Percentiles rank a stretch among this genome's conserved stretches.
These are phyloP conservation scores for Silurus glanis DNA, from an alignment of 2,113 vertebrate species.

Conservation along the genomic window DNA sequence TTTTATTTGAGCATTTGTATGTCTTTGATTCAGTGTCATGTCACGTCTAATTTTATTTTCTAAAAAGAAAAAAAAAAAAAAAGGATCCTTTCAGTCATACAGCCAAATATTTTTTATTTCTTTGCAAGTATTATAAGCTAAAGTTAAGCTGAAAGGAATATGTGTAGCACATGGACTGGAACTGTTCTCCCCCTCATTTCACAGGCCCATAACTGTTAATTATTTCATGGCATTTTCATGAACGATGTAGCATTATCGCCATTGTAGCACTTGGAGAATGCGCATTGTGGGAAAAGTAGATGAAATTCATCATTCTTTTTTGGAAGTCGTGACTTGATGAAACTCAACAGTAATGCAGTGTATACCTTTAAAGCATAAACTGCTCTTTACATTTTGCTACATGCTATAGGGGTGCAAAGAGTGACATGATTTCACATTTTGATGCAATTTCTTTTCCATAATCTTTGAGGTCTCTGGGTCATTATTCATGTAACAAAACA, in stretches of 20 bases:
- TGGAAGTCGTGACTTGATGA: conserved; percentile 41
- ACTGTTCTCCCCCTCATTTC: conserved; percentile 52
- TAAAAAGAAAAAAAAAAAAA: not conserved
- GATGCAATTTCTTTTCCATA: conserved; percentile 37
- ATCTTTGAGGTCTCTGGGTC: conserved; percentile 55
- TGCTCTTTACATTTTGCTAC: conserved; percentile 50
- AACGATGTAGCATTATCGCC: conserved; percentile 75
- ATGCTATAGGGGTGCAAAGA: conserved; percentile 48
- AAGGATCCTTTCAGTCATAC: conserved; percentile 43
- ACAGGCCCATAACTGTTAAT: conserved; percentile 55
- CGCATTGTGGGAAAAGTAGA: conserved; percentile 52
- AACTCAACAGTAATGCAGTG: conserved; percentile 51
- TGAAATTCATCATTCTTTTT: conserved; percentile 49
- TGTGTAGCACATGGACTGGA: conserved; percentile 53
- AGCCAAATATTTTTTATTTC: conserved; percentile 57
- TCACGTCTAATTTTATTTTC: conserved; percentile 52
- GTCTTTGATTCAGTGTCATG: conserved; percentile 67
- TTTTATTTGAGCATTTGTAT: conserved; percentile 66
- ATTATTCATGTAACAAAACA: conserved; percentile 48
- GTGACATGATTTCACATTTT: conserved; percentile 50
- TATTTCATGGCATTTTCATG: conserved; percentile 62
- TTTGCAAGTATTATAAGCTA: conserved; percentile 51
- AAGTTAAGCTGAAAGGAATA: conserved; percentile 35
- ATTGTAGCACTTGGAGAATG: conserved; percentile 73
- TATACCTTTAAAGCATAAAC: conserved; percentile 55